phyloP scores from a whole-genome alignment of 2,888 invertebrate species.

The Brachyptera risi region DNA sequence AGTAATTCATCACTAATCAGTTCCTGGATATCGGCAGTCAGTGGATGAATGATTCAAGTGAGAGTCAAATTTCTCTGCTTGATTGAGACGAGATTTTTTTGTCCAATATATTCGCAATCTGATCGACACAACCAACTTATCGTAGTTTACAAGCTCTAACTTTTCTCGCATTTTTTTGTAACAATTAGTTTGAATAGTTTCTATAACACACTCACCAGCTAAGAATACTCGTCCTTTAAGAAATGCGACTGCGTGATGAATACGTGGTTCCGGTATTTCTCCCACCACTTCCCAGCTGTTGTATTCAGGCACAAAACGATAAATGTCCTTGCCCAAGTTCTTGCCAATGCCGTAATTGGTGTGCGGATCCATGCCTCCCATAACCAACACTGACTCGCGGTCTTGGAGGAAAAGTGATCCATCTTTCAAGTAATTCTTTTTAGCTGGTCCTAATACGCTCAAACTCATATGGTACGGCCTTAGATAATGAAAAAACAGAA shows the following conservation, averaged over 20 bases:
- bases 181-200: no score
- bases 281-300: slow-evolving; percentile 65
- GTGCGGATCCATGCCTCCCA: slow-evolving; percentile 67
- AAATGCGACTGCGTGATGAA: slow-evolving; percentile 63
- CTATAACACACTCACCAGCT: slow-evolving; percentile 51
- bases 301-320: slow-evolving; percentile 48
- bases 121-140: no score
- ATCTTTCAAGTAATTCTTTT: slow-evolving; percentile 48
- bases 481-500: neutral
- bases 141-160: no score
- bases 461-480: neutral
- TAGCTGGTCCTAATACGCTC: slow-evolving; percentile 30
- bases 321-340: slow-evolving; percentile 61
- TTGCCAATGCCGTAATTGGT: slow-evolving; percentile 51
- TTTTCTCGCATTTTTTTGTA: no score
- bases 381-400: slow-evolving; percentile 59
- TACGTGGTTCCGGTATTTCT: slow-evolving; percentile 64
- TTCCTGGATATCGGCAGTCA: no score
- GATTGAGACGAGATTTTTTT: no score
- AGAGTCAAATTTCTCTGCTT: no score
- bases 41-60: no score
- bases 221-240: slow-evolving; percentile 61
- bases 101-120: no score
- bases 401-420: slow-evolving; percentile 55
- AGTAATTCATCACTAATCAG: no score